Percentiles rank a stretch among this genome's conserved stretches.
Conservation (phyloP, 2,888 invertebrate genomes). For the Plebejus argus region DNA sequence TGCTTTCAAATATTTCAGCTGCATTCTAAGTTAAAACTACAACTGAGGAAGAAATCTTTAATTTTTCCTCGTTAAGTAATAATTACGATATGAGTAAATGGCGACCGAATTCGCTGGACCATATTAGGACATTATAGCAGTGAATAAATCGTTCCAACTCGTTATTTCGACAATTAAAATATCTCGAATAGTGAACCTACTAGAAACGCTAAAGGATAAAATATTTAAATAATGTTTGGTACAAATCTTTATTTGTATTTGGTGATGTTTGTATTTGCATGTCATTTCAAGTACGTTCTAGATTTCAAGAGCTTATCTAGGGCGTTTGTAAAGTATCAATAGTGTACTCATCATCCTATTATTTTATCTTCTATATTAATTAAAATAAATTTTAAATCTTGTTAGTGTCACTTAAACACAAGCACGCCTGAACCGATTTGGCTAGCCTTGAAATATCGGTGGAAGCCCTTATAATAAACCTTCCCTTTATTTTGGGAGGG, state of each 20-base stretch:
- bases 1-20: not conserved
- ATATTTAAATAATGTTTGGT: not conserved
- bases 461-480: too few relatives aligned
- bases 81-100: not conserved
- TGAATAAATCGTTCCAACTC: not conserved
- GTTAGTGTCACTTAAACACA: too few relatives aligned
- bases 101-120: not conserved
- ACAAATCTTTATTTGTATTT: not conserved
- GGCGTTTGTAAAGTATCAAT: too few relatives aligned
- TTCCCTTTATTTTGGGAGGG: too few relatives aligned
- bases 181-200: constrained; percentile 7
- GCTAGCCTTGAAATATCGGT: too few relatives aligned
- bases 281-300: not conserved
- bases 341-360: too few relatives aligned
- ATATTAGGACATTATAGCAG: not conserved
- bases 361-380: too few relatives aligned
- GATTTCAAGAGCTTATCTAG: not conserved
- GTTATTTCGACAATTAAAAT: constrained; percentile 31
- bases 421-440: too few relatives aligned
- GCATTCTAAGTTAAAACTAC: not conserved
- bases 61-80: not conserved
- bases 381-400: too few relatives aligned
- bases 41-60: not conserved
- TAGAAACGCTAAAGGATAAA: constrained; percentile 3
- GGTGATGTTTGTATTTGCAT: not conserved